Evolutionary conservation across 2,888 invertebrate genomes (phyloP), one percentile per base, ranked within the genome.

Genomic region (Pterobdella sp.): DNA sequence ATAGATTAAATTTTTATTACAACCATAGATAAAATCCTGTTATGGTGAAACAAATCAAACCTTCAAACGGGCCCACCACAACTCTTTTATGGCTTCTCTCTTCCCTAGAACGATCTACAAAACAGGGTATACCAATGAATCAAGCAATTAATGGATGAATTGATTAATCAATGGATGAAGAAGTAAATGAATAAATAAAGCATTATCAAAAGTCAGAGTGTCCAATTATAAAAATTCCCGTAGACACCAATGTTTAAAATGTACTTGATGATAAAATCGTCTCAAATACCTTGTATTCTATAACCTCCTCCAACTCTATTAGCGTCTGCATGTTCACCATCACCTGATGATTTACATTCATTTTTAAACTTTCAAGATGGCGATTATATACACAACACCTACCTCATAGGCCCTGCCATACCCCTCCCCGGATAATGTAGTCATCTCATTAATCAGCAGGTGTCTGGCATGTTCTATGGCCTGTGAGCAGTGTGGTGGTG

Each of bases 301-400:
- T 94, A 0, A 94, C 93, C 85, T 99, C 98, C 82, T 99, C 98
- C 73, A 99, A 84, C 83, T 99, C 98, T 0, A 95, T 92, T 71
- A 99, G 85, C 87, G 97, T 91, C 83, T 99, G 98, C 0, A 95
- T 96, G 78, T 92, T 91, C 0, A 98, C 94, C 90, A 98, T 91
- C 75, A 84, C 79, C 84, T 82, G 74, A 0, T 75, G 22, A 56
- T n/a, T 4, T 56, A n/a, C 3, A 22, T 56, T 22, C 3, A 26
- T 56, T 34, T 31, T 10, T 37, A 67, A 72, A 42, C 72, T 70
- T 68, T 66, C 49, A 14, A 7, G 49, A 42, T 22, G 7, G 49
- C 22, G 22, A 42, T 22, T 22, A 42, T 42, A 7, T 42, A 7
- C 31, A 7, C n/a, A 14, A 4, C 10, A 75, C 72, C 78, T 76